phyloP scores from a whole-genome alignment of 2,888 invertebrate genomes.

The Stenodera caucasica region DNA sequence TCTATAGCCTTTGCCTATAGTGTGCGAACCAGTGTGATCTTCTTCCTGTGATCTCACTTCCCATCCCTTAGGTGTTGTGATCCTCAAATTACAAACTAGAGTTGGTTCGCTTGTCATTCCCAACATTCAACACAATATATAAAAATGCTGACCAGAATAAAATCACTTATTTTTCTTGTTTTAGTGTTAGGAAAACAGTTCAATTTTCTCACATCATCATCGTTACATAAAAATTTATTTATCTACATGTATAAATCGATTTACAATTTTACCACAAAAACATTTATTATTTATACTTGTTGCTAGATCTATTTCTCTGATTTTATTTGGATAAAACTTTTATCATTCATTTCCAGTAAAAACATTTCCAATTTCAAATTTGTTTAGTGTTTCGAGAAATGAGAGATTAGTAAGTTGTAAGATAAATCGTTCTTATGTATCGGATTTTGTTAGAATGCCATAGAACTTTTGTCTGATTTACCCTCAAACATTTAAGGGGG shows the following conservation, averaged over 20 bases:
- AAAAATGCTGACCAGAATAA: conserved; percentile 53
- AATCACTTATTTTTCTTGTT: conserved; percentile 29
- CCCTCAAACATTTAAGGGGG: not conserved
- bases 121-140: conserved; percentile 36
- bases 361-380: conserved; percentile 7
- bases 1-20: conserved; percentile 32
- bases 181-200: not conserved
- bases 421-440: conserved; percentile 6
- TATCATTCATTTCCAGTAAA: not conserved
- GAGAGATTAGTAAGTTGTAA: conserved; percentile 5
- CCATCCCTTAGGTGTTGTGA: conserved; percentile 54
- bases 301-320: no score
- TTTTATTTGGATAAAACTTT: no score
- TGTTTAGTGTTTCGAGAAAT: conserved; percentile 6
- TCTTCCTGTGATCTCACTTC: conserved; percentile 38
- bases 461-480: conserved; percentile 2
- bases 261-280: not conserved
- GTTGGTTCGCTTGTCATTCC: conserved; percentile 45
- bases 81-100: conserved; percentile 55
- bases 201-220: not conserved
- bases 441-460: conserved; percentile 2
- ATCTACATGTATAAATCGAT: not conserved
- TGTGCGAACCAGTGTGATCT: conserved; percentile 34
- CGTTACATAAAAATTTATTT: not conserved
- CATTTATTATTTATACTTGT: conserved; percentile 5